Evolutionary conservation across 92 coral and sea anemone species (phyloP).

Genomic region (Pocillopora meandrina): DNA sequence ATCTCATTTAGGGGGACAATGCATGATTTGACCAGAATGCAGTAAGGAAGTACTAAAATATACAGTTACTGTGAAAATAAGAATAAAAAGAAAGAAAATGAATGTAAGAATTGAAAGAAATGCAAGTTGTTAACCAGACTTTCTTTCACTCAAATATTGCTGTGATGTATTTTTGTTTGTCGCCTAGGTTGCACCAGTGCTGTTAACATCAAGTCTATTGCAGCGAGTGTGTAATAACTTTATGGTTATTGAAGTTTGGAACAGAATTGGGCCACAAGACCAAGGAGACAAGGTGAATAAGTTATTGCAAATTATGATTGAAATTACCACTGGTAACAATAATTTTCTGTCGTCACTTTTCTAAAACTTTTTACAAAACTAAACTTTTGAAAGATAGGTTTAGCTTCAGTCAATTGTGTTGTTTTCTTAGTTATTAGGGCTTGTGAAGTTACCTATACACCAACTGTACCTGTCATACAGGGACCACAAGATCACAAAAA

Average conservation of each 20-base stretch:
- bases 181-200: slow-evolving; percentile 86
- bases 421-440: slow-evolving; percentile 81
- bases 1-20: no score
- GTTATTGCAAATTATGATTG: not conserved
- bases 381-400: no score
- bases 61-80: no score
- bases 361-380: no score
- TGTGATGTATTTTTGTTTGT: not conserved
- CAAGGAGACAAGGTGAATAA: slow-evolving; percentile 44
- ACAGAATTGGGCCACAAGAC: slow-evolving; percentile 76
- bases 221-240: slow-evolving; percentile 92
- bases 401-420: not conserved
- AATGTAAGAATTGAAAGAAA: no score
- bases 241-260: slow-evolving; percentile 89
- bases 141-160: not conserved
- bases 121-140: no score
- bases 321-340: no score
- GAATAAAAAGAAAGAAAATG: no score
- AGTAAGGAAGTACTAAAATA: no score
- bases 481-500: slow-evolving; percentile 82
- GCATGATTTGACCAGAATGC: no score
- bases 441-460: slow-evolving; percentile 90
- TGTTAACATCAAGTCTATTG: slow-evolving; percentile 82
- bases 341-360: no score
- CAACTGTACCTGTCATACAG: slow-evolving; percentile 93